Evolutionary conservation across 1,140 invertebrate species (phyloP).

Genomic region (Drosophila ambigua): DNA sequence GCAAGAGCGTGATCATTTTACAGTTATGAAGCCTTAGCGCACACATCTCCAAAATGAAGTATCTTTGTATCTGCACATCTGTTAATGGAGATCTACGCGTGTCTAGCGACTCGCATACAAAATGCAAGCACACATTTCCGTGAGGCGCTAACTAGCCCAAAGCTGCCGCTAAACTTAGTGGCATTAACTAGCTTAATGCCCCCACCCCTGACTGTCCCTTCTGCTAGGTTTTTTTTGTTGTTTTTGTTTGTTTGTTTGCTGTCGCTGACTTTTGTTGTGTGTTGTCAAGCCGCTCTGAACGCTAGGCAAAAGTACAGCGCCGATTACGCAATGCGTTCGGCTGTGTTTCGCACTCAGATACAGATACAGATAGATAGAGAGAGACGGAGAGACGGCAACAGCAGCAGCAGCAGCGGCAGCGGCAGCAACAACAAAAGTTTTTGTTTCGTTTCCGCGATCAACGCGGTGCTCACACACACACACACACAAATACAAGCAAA

Average conservation of each 20-base stretch:
- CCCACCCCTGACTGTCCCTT: conserved; percentile 27
- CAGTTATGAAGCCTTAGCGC: too few species aligned
- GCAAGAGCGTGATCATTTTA: too few species aligned
- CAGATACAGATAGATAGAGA: conserved; percentile 6
- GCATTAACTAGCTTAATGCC: conserved; percentile 48
- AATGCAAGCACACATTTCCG: too few species aligned
- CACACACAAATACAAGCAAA: conserved; percentile 24
- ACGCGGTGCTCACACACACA: conserved; percentile 24
- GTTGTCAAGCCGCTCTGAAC: conserved; percentile 67
- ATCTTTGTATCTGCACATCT: too few species aligned
- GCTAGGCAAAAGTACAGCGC: conserved; percentile 49
- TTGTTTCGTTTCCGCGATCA: conserved; percentile 81
- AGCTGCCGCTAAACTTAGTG: conserved; percentile 11
- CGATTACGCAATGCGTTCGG: conserved; percentile 81
- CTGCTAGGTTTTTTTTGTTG: neutral
- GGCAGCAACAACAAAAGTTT: conserved; percentile 32
- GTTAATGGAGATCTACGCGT: neutral
- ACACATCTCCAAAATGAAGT: too few species aligned
- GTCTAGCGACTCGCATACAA: too few species aligned
- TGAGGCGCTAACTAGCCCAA: conserved; percentile 68
- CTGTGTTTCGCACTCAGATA: conserved; percentile 21
- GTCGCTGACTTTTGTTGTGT: conserved; percentile 48
- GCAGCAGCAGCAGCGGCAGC: conserved; percentile 14
- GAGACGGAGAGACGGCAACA: conserved; percentile 17
- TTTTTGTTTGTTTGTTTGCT: neutral